Evolutionary conservation across 2,888 invertebrate genomes (phyloP), one percentile per base, ranked within the genome.

Genomic region (Arrhopalites spinosus): DNA sequence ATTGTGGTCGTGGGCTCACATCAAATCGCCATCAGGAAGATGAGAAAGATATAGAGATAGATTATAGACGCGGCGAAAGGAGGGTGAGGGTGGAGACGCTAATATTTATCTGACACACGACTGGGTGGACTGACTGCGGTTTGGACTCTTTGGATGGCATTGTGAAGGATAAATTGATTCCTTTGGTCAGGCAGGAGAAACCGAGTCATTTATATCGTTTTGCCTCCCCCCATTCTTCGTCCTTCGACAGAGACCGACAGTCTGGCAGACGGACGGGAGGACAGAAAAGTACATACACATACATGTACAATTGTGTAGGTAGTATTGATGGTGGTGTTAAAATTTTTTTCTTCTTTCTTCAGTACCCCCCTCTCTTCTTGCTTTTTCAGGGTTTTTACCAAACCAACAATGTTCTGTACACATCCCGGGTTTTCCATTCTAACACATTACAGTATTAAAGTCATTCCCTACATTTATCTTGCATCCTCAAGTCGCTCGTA

Each of bases 151-250:
- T 61, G 3, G 8, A 23, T 29, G 27, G 61, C 13, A 61, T 17
- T 29, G 59, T 64, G n/a, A 66, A 45, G 73, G 71, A 77, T 75
- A 77, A 78, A 78, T 78, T 78, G 78, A 78, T 78, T 78, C 63
- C 61, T 61, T 45, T 15, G 64, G 70, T 59, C 69, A 68, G 70
- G 53, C 36, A 56, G 30, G 64, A 50, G 63, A 59, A 73, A 29
- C 72, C 71, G 64, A 75, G 75, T 77, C 78, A 79, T 79, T 79
- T 79, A 79, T 79, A 74, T 79, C 73, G 36, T 77, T 78, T 79
- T 79, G 56, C 56, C 53, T 61, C 68, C 67, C 70, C 67, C 36
- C 53, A 43, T 29, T 30, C 3, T 30, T 29, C 73, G 20, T 53
- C 53, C 66, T 67, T 45, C 30, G 66, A 23, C 45, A 8, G 45